These are phyloP conservation scores for Enhydra lutris DNA, from an alignment of 2,113 vertebrate genomes.

Conservation along the genomic window DNA sequence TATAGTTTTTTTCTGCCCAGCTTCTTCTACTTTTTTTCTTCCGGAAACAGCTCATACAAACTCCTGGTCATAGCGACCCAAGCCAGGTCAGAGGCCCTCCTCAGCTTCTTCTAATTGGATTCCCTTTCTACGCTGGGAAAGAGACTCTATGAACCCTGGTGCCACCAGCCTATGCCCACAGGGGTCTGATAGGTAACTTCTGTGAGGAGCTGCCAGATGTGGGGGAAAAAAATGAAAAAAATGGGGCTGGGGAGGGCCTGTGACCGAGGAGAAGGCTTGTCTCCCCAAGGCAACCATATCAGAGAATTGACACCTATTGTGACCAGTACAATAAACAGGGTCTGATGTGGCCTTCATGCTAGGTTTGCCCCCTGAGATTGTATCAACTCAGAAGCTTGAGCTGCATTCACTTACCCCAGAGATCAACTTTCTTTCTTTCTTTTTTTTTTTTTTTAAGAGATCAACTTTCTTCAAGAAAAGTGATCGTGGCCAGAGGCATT, in stretches of 20 bases:
- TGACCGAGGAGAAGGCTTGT: neutral
- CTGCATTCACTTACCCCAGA: neutral
- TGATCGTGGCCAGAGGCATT: neutral
- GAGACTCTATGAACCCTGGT: neutral
- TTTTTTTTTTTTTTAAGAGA: too few relatives aligned
- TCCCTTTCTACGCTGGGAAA: neutral
- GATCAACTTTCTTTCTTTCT: neutral
- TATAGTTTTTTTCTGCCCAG: neutral
- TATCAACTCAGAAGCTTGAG: neutral
- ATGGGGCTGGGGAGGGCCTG: neutral
- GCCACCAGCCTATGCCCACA: too few relatives aligned
- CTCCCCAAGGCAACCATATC: neutral
- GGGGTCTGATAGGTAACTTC: neutral
- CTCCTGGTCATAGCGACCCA: neutral
- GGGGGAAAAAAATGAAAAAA: neutral
- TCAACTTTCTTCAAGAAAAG: neutral
- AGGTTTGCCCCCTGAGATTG: neutral
- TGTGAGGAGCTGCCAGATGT: neutral
- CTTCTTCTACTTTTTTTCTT: neutral
- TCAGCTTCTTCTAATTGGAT: neutral
- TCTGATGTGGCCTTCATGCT: neutral
- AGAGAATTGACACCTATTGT: neutral
- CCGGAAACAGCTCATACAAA: neutral
- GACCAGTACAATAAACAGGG: neutral
- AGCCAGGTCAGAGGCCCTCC: neutral